Conservation (phyloP, 1,140 invertebrate species). For the Chymomyza costata region DNA sequence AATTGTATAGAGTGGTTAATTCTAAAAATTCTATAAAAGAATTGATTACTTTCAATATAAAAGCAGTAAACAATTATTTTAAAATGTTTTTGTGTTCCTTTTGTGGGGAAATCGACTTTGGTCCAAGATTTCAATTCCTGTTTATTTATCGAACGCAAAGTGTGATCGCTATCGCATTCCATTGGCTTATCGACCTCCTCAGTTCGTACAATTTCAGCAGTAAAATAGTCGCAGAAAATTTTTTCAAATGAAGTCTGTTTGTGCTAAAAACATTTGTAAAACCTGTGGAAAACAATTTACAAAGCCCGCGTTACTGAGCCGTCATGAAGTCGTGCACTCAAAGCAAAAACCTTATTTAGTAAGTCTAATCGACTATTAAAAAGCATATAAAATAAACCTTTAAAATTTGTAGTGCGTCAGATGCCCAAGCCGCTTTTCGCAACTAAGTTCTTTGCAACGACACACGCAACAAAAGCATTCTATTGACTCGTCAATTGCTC, state of each 20-base stretch:
- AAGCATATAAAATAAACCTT: background rate
- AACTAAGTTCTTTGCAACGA: slow-evolving; percentile 26
- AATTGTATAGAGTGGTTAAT: slow-evolving; percentile 37
- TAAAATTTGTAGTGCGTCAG: slow-evolving; percentile 18
- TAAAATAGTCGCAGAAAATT: too few species aligned
- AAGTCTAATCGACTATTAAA: slow-evolving; percentile 1
- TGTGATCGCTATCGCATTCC: slow-evolving; percentile 2
- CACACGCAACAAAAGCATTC: slow-evolving; percentile 13
- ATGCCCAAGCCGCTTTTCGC: slow-evolving; percentile 17
- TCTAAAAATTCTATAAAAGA: slow-evolving; percentile 42
- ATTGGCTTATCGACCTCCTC: too few species aligned
- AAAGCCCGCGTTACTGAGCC: slow-evolving; percentile 12
- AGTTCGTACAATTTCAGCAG: too few species aligned
- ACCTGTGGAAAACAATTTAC: slow-evolving; percentile 21
- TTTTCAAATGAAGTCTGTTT: too few species aligned
- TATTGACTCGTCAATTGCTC: background rate
- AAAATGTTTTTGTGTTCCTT: slow-evolving; percentile 17
- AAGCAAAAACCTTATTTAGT: slow-evolving; percentile 17
- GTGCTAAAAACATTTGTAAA: slow-evolving; percentile 9
- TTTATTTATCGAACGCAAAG: background rate
- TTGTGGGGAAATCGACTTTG: background rate
- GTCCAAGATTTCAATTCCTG: too few species aligned
- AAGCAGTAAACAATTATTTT: slow-evolving; percentile 33
- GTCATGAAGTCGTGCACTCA: slow-evolving; percentile 27
- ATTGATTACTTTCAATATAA: slow-evolving; percentile 49